Conservation (phyloP, 1,140 invertebrate species). For the Tribolium madens region DNA sequence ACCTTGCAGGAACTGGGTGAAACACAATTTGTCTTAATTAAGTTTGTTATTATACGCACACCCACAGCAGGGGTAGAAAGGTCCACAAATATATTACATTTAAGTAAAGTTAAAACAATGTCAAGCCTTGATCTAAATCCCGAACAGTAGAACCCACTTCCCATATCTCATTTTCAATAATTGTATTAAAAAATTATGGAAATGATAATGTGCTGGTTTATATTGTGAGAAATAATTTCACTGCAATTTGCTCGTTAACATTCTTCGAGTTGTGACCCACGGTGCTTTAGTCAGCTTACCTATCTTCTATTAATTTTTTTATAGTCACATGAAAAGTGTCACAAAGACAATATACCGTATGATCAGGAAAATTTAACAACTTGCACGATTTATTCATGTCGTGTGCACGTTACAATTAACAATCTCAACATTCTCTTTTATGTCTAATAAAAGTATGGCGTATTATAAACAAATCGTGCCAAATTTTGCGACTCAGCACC, state of each 20-base stretch:
- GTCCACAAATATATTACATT: not conserved
- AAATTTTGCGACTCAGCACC: constrained; percentile 9
- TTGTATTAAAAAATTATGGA: constrained; percentile 12
- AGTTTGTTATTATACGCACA: not conserved
- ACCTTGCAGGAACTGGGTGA: not conserved
- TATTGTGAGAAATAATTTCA: constrained; percentile 3
- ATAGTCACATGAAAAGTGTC: not conserved
- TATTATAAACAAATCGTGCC: not conserved
- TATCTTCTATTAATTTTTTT: not conserved
- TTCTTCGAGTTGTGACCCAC: not conserved
- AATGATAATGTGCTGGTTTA: constrained; percentile 14
- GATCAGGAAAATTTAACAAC: not conserved
- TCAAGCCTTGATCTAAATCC: constrained; percentile 16
- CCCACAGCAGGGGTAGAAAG: not conserved
- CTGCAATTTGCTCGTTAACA: constrained; percentile 15
- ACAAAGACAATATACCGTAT: not conserved
- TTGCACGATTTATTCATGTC: not conserved
- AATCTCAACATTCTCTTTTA: not conserved
- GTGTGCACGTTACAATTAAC: not conserved
- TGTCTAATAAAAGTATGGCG: not conserved
- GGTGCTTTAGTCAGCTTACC: not conserved
- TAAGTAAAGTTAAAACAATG: not conserved
- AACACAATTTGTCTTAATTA: not conserved
- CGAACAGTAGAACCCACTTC: not conserved
- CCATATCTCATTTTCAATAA: constrained; percentile 35